Evolutionary conservation across 2,888 invertebrate species (phyloP), one percentile per base, ranked within the genome.

Genomic region (Thalpophila matura): DNA sequence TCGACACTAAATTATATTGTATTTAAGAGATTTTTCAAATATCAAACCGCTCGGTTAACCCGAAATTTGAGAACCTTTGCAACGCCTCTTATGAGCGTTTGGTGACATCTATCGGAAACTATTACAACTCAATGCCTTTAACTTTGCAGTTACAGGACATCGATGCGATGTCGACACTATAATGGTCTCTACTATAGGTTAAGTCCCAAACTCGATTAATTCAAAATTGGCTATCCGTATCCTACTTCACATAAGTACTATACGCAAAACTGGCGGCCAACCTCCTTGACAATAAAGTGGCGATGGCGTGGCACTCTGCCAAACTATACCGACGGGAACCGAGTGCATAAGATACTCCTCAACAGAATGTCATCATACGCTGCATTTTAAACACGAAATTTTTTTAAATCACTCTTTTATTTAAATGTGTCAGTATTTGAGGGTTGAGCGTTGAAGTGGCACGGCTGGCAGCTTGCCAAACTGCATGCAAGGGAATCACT

Each of bases 401-500:
- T 58, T 68, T 27, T 65, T 31, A 64, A 71, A 71, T 58, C 16
- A 46, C 0, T 59, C 18, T 46, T 42, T 65, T 65, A 65, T 65
- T 71, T 65, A 68, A 56, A 47, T 53, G 12, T 53, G 38, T 64
- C 58, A 57, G 38, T 69, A 43, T 51, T 31, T 42, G 26, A 33
- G 22, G 38, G 38, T 20, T 42, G 14, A 40, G 63, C 35, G 33
- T 31, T 58, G 38, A 27, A 69, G 53, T 49, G 59, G 57, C 54
- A 54, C 20, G 42, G 55, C 46, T 68, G 74, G 72, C 46, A 29
- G 18, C 27, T 18, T 16, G 63, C 74, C 72, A 73, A 51, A 51
- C 46, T 29, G 57, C 43, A 58, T 62, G 62, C 68, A 57, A 43
- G 64, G 69, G 74, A 72, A 67, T 72, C 68, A 62, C 45, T 50